phyloP scores from a whole-genome alignment of 2,113 vertebrate species.

The Phaethornis superciliosus region DNA sequence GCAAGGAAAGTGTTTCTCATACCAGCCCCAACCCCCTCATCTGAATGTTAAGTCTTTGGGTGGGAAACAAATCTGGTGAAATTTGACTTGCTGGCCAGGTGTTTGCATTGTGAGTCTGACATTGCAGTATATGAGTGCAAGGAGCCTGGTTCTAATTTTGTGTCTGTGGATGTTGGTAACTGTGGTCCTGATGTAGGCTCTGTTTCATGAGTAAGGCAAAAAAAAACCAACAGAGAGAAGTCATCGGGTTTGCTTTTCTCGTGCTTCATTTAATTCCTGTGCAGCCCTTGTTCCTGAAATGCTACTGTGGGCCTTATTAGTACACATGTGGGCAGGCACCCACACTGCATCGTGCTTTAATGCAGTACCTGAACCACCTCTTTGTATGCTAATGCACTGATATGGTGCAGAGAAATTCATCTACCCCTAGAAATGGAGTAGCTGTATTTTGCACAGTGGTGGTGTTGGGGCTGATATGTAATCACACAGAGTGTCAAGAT shows the following conservation, averaged over 20 bases:
- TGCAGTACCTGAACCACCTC: neutral
- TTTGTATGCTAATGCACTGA: constrained; percentile 10
- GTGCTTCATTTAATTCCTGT: neutral
- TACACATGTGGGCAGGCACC: constrained; percentile 53
- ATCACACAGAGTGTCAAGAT: fast-evolving
- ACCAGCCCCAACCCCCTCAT: neutral
- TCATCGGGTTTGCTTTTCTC: neutral
- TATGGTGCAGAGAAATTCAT: neutral
- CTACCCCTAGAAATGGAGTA: neutral
- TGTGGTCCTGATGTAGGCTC: neutral
- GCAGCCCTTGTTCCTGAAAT: neutral
- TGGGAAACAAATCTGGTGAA: neutral
- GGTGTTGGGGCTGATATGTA: neutral
- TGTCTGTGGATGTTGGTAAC: neutral
- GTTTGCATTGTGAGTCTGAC: neutral
- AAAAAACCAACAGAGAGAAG: neutral
- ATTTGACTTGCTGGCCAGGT: neutral
- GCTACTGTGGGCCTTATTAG: neutral
- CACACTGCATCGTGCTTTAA: constrained; percentile 5
- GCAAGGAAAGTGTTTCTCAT: neutral
- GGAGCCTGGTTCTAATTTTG: neutral
- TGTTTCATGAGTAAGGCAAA: neutral
- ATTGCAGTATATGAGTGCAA: neutral
- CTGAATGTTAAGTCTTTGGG: neutral
- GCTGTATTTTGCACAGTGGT: neutral